Percentiles rank a stretch among this genome's conserved stretches.
Conservation (phyloP, 1,140 invertebrate species). For the Eulimnadia texana region DNA sequence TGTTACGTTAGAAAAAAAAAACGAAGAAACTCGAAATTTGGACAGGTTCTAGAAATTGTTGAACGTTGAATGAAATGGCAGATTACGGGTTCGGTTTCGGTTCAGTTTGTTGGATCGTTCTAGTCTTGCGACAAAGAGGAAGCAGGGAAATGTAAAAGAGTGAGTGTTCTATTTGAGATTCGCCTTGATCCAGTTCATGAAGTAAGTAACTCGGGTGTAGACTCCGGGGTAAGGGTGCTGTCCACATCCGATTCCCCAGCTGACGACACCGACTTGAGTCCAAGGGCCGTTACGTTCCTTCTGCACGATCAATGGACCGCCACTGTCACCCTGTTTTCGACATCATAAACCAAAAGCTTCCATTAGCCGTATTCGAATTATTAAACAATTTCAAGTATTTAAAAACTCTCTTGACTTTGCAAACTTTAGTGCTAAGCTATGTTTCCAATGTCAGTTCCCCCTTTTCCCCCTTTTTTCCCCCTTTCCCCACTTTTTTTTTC, state of each 20-base stretch:
- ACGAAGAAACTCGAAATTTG: too few species aligned
- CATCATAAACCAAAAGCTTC: neutral
- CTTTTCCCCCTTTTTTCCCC: too few species aligned
- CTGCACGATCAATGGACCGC: slow-evolving; percentile 72
- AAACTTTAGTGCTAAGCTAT: neutral
- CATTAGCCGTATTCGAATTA: too few species aligned
- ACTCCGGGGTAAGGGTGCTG: slow-evolving; percentile 71
- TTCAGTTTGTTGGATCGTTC: neutral
- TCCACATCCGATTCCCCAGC: slow-evolving; percentile 86
- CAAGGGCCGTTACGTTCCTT: slow-evolving; percentile 50
- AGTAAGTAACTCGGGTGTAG: slow-evolving; percentile 59
- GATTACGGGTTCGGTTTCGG: too few species aligned
- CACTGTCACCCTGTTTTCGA: slow-evolving; percentile 64
- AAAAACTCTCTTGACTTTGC: too few species aligned
- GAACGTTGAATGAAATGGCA: too few species aligned
- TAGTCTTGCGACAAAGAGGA: too few species aligned
- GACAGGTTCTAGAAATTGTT: too few species aligned
- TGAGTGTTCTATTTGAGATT: slow-evolving; percentile 27
- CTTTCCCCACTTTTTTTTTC: too few species aligned
- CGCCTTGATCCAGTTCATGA: slow-evolving; percentile 60
- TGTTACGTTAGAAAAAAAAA: too few species aligned
- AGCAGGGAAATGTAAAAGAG: neutral
- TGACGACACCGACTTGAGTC: slow-evolving; percentile 76
- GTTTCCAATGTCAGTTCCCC: too few species aligned
- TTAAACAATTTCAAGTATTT: too few species aligned